Evolutionary conservation across 2,888 invertebrate species (phyloP), one percentile per base, ranked within the genome.

Genomic region (Tetragonula carbonaria): DNA sequence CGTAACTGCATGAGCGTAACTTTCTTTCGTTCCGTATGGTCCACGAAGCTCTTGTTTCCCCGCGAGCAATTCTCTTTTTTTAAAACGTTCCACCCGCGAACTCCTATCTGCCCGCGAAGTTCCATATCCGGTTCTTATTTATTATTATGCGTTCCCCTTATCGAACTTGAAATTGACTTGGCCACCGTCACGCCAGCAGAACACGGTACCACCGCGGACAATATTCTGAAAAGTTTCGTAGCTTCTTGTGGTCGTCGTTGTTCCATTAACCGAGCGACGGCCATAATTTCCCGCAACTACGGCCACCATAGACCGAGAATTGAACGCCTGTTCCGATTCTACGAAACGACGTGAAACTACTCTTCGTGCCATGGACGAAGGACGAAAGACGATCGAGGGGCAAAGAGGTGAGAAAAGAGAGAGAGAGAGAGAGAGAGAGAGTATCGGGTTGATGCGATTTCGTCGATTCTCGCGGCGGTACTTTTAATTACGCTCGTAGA

Each of bases 401-500:
- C 38, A 45, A 45, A 45, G 11, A 8, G 45, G 45, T 11, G 45
- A 45, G 45, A 38, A 8, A 38, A 28, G 4, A 38, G 38, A 38
- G 38, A 38, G 38, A 38, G 38, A 38, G 38, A 38, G 38, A 38
- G 38, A 38, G 38, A 38, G 38, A 38, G 8, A 23, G 62, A 28
- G 57, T 57, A 59, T 74, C 38, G 59, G 38, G 51, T 51, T 18
- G 55, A 55, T n/a, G 13, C 50, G 6, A 81, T 78, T 78, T 59
- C 5, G 38, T 28, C 62, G 51, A 68, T 62, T 71, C 21, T 45
- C 45, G 45, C 45, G 45, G 74, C 23, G 73, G 74, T 51, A 38
- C 74, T 70, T 71, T 74, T 71, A 71, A 74, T 75, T 82, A 65
- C 57, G 55, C 11, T 82, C 6, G 38, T 57, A 38, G 65, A 75